A percentile compares a stretch with the other conserved stretches of the same genome.
Evolutionary conservation across 37 sponge, comb jelly and placozoan genomes (phyloP).

Genomic region (Axinella damicornis): DNA sequence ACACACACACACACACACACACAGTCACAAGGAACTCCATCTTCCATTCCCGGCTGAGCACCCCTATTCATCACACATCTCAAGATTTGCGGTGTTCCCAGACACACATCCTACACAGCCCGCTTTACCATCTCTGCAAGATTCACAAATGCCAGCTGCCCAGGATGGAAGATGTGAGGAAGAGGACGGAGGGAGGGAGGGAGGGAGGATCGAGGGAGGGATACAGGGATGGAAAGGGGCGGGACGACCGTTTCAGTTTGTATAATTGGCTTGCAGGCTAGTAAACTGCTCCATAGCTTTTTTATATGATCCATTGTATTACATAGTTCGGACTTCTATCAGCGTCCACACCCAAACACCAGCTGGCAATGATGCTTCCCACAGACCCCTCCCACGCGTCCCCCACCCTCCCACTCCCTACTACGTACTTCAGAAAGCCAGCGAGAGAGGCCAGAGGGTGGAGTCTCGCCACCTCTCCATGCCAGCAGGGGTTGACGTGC

Average conservation of each 20-base stretch:
- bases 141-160: too few relatives aligned
- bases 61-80: conserved; percentile 83
- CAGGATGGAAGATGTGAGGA: too few relatives aligned
- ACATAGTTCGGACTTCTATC: too few relatives aligned
- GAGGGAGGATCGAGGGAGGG: background rate
- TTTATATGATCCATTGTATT: too few relatives aligned
- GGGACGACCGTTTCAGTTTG: too few relatives aligned
- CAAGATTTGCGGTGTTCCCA: conserved; percentile 79
- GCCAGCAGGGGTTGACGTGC: background rate
- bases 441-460: conserved; percentile 21
- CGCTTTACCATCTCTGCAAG: too few relatives aligned
- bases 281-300: too few relatives aligned
- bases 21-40: conserved; percentile 60
- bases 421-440: conserved; percentile 45
- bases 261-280: too few relatives aligned
- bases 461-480: background rate
- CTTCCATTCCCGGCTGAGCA: conserved; percentile 85
- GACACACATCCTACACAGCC: conserved; percentile 56
- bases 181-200: too few relatives aligned
- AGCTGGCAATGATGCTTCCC: background rate
- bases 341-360: conserved; percentile 6
- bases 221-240: background rate
- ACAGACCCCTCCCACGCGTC: background rate
- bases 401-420: conserved; percentile 2
- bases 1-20: background rate